Evolutionary conservation across 2,113 vertebrate genomes (phyloP), one percentile per base, ranked within the genome.

Genomic region (Calyptomena viridis): DNA sequence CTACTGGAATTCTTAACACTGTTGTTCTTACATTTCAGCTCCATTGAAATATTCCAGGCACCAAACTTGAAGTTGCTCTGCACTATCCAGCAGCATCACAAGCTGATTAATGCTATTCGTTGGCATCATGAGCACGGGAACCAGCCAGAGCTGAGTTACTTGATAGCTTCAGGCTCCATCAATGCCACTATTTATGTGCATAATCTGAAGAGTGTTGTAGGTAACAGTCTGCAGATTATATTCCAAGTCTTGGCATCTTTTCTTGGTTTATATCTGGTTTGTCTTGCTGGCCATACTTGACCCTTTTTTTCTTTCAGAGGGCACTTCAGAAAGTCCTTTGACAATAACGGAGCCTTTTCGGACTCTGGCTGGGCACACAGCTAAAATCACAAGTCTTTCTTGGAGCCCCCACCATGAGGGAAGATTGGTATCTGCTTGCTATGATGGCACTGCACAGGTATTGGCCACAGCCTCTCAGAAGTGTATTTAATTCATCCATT

Each of bases 371-470:
- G 99, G 99, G 46, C 99, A 99, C 94, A 99, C 99, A 2, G 98
- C 98, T 59, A 99, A 99, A 97, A 98, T 99, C 91, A 99, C 99
- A 33, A 95, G 98, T 33, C 97, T 99, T 94, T 97, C 98, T 2
- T 99, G 99, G 99, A 99, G 99, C 87, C 99, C 99, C 1, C 99
- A 99, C 94, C 99, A 99, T 2, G 95, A 98, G 9, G 99, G 97
- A 39, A 98, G 97, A 49, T 96, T 99, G 90, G 99, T 98, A 19
- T 99, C 99, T 2, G 98, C 97, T 80, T 98, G 98, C 31, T 99
- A 99, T 9, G 99, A 99, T 68, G 99, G 99, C 37, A 99, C 99
- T 5, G 99, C 99, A 5, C 99, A 99, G 99, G 99, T 99, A 97
- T 91, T 68, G 3, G 28, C 42, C 62, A 49, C 21, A 68, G 49